Evolutionary conservation across 1,140 invertebrate genomes (phyloP).

Genomic region (Bombus consobrinus): DNA sequence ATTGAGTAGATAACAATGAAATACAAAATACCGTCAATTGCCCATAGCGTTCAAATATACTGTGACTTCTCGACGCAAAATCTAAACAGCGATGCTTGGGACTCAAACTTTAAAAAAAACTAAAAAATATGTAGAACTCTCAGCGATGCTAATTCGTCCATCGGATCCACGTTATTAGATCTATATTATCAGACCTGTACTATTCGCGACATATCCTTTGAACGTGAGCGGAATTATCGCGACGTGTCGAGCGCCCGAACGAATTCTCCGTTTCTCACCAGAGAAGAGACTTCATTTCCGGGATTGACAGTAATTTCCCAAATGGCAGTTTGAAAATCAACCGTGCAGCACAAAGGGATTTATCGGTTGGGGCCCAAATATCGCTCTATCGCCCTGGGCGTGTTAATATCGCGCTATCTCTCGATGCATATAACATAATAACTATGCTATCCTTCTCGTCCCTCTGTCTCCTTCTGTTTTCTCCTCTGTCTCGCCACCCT

Average conservation of each 20-base stretch:
- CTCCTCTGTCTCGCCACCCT: constrained; percentile 43
- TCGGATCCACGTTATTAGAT: neutral
- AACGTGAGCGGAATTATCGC: constrained; percentile 68
- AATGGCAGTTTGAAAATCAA: constrained; percentile 77
- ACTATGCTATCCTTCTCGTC: constrained; percentile 61
- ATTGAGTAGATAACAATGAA: too few relatives aligned
- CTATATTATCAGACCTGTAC: constrained; percentile 18
- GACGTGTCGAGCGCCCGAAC: constrained; percentile 10
- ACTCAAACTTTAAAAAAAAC: too few relatives aligned
- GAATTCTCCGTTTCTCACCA: constrained; percentile 60
- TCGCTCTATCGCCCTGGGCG: constrained; percentile 73
- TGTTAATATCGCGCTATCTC: constrained; percentile 72
- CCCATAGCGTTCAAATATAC: too few relatives aligned
- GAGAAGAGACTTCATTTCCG: constrained; percentile 78
- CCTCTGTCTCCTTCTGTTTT: constrained; percentile 30
- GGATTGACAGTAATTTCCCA: constrained; percentile 75
- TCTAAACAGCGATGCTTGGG: too few relatives aligned
- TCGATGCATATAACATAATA: constrained; percentile 66
- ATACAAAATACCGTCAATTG: too few relatives aligned
- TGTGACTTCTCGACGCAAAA: too few relatives aligned
- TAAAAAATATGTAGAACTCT: too few relatives aligned
- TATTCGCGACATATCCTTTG: constrained; percentile 55
- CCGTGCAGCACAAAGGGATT: constrained; percentile 77
- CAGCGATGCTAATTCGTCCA: too few relatives aligned
- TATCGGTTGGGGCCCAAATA: constrained; percentile 66